A percentile compares a stretch with the other conserved stretches of the same genome.
These are phyloP conservation scores for Grallaria varia DNA, from an alignment of 2,113 vertebrate genomes.

Conservation along the genomic window DNA sequence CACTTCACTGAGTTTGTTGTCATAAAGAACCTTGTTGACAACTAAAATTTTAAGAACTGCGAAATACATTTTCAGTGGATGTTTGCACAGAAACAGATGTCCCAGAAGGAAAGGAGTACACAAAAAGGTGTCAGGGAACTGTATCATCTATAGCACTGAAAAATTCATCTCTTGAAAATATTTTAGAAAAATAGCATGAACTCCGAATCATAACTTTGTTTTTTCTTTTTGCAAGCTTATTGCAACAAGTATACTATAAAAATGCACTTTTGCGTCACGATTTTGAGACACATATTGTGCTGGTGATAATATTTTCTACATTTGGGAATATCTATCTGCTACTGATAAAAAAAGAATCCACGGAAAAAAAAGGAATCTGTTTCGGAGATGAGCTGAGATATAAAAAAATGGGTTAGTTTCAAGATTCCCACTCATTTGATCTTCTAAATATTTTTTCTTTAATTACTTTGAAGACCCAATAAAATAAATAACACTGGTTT, in stretches of 20 bases:
- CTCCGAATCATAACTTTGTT: not conserved
- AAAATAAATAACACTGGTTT: not conserved
- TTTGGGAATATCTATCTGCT: not conserved
- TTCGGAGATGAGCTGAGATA: not conserved
- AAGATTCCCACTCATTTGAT: not conserved
- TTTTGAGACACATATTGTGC: not conserved
- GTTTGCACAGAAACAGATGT: not conserved
- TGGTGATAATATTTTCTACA: not conserved
- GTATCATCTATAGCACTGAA: not conserved
- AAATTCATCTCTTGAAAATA: not conserved
- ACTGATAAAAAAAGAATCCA: not conserved
- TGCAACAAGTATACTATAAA: not conserved
- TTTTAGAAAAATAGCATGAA: not conserved
- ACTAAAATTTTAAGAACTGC: constrained; percentile 9
- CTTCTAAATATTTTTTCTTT: not conserved
- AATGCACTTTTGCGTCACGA: not conserved
- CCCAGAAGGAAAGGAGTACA: not conserved
- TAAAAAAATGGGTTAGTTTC: not conserved
- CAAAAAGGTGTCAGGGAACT: not conserved
- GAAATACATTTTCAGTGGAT: not conserved
- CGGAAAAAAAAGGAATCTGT: not conserved
- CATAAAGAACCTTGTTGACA: not conserved
- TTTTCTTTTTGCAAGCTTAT: not conserved
- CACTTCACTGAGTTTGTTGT: constrained; percentile 21
- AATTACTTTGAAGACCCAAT: not conserved